Evolutionary conservation across 2,797 vertebrate genomes (phyloP).

Genomic region (Propithecus perrieri): DNA sequence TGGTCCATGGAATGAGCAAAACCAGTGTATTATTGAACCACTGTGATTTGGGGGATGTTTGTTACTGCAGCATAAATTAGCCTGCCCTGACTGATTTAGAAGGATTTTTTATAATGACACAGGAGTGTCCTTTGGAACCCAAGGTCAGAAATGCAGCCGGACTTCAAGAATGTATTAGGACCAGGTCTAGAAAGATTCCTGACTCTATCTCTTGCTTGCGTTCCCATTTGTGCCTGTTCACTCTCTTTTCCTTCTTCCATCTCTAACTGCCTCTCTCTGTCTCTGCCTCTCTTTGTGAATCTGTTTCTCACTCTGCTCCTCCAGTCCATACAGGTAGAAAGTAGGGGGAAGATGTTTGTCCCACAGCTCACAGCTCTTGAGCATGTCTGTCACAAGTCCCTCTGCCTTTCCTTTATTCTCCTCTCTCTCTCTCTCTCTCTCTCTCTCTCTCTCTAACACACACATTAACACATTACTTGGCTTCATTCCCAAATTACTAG

Average conservation of each 20-base stretch:
- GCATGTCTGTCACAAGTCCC: background rate
- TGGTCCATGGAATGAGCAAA: background rate
- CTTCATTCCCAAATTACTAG: background rate
- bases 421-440: too few species aligned
- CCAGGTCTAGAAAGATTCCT: background rate
- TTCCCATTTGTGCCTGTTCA: background rate
- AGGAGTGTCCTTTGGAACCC: background rate
- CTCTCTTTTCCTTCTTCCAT: background rate
- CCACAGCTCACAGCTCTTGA: background rate
- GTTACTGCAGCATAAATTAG: background rate
- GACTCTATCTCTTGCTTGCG: background rate
- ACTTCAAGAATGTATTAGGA: background rate
- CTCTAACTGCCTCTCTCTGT: background rate
- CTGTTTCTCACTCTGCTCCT: background rate
- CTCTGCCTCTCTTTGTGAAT: background rate
- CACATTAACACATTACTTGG: background rate
- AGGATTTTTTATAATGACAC: background rate
- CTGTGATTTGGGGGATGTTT: background rate
- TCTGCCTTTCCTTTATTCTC: too few species aligned
- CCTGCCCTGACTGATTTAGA: background rate
- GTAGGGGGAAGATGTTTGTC: background rate
- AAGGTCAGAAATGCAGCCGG: background rate
- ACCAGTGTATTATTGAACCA: background rate
- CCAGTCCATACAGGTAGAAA: background rate
- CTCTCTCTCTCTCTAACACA: too few species aligned